Evolutionary conservation across 1,140 invertebrate genomes (phyloP).

Genomic region (Diuraphis noxia): DNA sequence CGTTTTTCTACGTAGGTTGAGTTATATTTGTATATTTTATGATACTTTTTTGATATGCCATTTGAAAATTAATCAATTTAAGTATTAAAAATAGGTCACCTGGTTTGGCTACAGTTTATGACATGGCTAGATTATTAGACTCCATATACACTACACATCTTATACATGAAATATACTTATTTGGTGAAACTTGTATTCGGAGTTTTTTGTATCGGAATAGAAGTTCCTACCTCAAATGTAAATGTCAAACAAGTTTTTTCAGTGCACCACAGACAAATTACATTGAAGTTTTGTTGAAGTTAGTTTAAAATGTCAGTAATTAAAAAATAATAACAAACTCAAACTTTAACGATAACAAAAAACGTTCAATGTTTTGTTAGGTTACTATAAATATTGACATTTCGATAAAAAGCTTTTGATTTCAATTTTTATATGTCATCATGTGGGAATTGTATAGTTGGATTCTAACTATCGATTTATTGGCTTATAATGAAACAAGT

Average conservation of each 20-base stretch:
- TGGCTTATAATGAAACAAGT: neutral
- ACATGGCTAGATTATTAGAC: neutral
- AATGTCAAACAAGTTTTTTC: neutral
- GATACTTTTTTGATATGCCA: neutral
- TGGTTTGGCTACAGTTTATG: neutral
- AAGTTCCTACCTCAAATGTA: neutral
- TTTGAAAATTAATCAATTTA: slow-evolving; percentile 6
- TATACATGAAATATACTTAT: neutral
- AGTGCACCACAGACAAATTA: neutral
- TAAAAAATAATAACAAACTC: neutral
- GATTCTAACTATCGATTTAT: neutral
- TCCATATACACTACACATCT: no score
- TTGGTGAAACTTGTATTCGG: neutral
- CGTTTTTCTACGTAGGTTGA: no score
- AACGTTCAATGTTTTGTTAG: neutral
- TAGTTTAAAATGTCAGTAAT: neutral
- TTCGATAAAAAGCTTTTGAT: neutral
- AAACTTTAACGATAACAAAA: neutral
- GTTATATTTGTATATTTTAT: neutral
- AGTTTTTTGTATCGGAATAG: neutral
- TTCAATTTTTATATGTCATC: neutral
- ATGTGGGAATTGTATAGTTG: neutral
- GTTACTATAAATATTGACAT: neutral
- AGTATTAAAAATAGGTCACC: neutral
- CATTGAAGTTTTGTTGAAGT: neutral